These are phyloP conservation scores for Hyaena hyaena DNA, from an alignment of 2,113 vertebrate genomes.

Conservation along the genomic window DNA sequence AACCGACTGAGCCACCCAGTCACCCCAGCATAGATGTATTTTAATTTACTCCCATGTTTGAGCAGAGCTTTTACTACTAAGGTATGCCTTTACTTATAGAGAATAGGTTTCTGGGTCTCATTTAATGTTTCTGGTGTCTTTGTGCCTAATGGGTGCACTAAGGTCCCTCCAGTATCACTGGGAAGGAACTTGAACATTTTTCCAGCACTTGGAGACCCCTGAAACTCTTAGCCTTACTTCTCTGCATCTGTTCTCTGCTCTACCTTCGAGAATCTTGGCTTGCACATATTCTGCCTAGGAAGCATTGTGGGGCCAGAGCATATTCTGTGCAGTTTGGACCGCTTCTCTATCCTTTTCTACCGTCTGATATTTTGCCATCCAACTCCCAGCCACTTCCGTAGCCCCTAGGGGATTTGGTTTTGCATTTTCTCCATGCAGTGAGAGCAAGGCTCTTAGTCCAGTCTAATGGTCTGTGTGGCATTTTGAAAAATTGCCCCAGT, in stretches of 20 bases:
- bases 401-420: too few species aligned
- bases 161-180: not conserved
- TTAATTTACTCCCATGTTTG: not conserved
- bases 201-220: too few species aligned
- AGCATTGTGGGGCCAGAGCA: not conserved
- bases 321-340: not conserved
- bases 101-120: not conserved
- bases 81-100: not conserved
- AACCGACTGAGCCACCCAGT: too few species aligned
- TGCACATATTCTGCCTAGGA: not conserved
- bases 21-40: not conserved
- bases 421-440: too few species aligned
- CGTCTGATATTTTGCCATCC: not conserved
- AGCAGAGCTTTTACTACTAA: not conserved
- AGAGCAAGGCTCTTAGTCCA: not conserved
- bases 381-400: not conserved
- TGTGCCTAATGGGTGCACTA: not conserved
- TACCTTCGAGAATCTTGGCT: not conserved
- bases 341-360: not conserved
- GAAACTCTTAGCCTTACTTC: not conserved
- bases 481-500: not conserved
- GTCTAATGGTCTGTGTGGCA: not conserved
- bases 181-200: too few species aligned
- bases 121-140: not conserved
- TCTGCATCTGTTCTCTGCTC: not conserved